Conservation (phyloP, 2,113 vertebrate genomes). For the Boulengeromyrus knoepffleri region DNA sequence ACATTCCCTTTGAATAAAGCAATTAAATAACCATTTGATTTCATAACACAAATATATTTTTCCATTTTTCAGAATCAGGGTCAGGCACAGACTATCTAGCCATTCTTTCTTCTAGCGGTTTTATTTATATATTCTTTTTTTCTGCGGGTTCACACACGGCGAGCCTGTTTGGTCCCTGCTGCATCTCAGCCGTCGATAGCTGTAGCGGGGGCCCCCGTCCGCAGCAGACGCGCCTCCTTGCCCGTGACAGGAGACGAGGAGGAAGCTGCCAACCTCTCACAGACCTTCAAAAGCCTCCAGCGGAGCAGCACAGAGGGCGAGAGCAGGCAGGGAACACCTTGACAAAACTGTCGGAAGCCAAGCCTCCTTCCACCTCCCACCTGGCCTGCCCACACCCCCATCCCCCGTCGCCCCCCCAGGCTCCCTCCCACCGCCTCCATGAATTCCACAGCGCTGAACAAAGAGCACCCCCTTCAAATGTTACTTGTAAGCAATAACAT, state of each 20-base stretch:
- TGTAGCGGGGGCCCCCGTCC: neutral
- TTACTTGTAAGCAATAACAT: slow-evolving; percentile 7
- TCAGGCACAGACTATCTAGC: neutral
- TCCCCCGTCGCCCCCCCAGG: neutral
- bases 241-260: neutral
- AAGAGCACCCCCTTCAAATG: neutral
- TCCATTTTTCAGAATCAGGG: neutral
- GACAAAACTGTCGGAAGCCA: slow-evolving; percentile 8
- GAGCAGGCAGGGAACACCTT: slow-evolving; percentile 14
- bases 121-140: neutral
- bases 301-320: neutral
- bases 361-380: neutral
- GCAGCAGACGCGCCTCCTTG: neutral
- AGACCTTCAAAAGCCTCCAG: neutral
- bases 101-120: neutral
- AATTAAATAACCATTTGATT: neutral
- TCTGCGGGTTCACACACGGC: neutral
- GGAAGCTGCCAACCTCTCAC: neutral
- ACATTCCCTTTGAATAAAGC: neutral
- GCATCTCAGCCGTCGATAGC: neutral
- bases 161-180: neutral
- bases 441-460: slow-evolving; percentile 1
- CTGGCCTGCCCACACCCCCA: neutral
- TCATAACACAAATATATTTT: neutral
- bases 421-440: neutral